Conservation (phyloP, 2,888 invertebrate genomes). For the Cacoxenus indagator region DNA sequence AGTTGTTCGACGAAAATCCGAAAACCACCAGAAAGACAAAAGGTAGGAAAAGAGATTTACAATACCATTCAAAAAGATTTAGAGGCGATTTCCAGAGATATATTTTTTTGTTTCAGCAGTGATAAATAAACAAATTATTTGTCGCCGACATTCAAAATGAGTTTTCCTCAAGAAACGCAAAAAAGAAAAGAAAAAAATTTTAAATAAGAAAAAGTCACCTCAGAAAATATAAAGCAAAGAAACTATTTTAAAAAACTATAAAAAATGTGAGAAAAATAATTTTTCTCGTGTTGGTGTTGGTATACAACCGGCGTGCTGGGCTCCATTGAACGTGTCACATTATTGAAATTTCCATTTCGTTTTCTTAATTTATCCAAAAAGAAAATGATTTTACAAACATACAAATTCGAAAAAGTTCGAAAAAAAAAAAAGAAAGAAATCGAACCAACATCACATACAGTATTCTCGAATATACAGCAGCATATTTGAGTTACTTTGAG, state of each 20-base stretch:
- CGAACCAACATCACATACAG: constrained; percentile 22
- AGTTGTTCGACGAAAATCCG: constrained; percentile 41
- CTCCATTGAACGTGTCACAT: constrained; percentile 64
- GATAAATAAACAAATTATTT: constrained; percentile 62
- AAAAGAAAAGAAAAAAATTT: constrained; percentile 8
- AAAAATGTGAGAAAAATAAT: not conserved
- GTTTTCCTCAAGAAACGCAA: constrained; percentile 17
- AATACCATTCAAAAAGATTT: constrained; percentile 64
- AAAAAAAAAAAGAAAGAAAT: not conserved
- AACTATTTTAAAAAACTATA: not conserved
- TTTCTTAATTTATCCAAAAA: constrained; percentile 53
- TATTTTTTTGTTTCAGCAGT: constrained; percentile 63
- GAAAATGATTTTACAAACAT: constrained; percentile 41
- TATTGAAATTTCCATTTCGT: constrained; percentile 56
- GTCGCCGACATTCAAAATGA: constrained; percentile 40
- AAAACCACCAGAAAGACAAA: constrained; percentile 47
- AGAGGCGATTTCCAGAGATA: constrained; percentile 62
- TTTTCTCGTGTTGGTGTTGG: not conserved
- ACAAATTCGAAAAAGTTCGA: not conserved
- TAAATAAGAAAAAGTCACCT: no score
- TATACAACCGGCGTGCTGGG: constrained; percentile 27
- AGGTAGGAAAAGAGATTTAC: constrained; percentile 63
- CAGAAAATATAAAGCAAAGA: no score
- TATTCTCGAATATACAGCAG: not conserved
- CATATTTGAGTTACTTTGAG: not conserved